A percentile compares a stretch with the other conserved stretches of the same genome.
These are phyloP conservation scores for Castor canadensis DNA, from an alignment of 2,113 vertebrate genomes.

Conservation along the genomic window DNA sequence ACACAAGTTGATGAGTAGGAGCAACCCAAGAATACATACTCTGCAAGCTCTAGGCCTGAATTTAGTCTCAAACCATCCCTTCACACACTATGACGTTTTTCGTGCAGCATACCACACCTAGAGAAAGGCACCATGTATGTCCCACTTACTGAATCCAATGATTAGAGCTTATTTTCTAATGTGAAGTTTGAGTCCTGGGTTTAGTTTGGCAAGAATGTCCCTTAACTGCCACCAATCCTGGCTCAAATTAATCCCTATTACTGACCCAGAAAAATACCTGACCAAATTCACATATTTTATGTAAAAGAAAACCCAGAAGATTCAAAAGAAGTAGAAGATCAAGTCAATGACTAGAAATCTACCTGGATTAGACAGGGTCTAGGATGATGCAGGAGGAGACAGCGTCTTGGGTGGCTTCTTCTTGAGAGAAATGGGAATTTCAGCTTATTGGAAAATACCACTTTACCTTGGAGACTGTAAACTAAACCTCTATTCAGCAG, in stretches of 20 bases:
- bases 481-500: conserved; percentile 61
- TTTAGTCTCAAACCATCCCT: conserved; percentile 2
- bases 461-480: conserved; percentile 56
- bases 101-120: background rate
- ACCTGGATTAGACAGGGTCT: conserved; percentile 59
- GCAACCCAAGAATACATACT: background rate
- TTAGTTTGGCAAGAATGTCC: conserved; percentile 48
- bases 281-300: conserved; percentile 31
- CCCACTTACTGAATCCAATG: background rate
- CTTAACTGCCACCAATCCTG: conserved; percentile 43
- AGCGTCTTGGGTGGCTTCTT: conserved; percentile 23
- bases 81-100: background rate
- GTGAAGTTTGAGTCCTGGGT: conserved; percentile 31
- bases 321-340: conserved; percentile 49
- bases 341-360: conserved; percentile 48
- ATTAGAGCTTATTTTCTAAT: conserved; percentile 46
- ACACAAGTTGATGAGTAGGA: conserved; percentile 10
- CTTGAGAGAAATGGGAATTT: conserved; percentile 58
- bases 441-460: conserved; percentile 6
- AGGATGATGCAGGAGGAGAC: conserved; percentile 22
- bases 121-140: conserved; percentile 53
- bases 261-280: background rate
- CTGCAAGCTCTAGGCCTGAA: background rate
- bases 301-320: conserved; percentile 19
- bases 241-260: conserved; percentile 32